These are phyloP conservation scores for Clivina fossor DNA, from an alignment of 2,888 invertebrate genomes.

Conservation along the genomic window DNA sequence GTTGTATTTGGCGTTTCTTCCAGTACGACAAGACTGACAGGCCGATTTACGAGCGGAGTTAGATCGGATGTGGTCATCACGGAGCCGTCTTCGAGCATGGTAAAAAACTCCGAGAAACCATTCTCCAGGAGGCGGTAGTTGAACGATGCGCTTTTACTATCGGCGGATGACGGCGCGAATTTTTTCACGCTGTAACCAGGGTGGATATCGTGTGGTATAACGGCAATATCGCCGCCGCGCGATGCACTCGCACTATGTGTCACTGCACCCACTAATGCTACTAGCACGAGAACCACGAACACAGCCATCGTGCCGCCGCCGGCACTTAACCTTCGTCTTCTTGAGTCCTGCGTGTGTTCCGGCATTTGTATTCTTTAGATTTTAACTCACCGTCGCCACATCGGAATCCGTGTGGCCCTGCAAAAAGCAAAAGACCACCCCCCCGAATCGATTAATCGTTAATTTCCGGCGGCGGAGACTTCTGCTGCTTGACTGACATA, in stretches of 20 bases:
- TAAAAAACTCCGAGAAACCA: slow-evolving; percentile 82
- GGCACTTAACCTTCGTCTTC: slow-evolving; percentile 25
- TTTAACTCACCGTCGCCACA: slow-evolving; percentile 23
- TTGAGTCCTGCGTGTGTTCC: slow-evolving; percentile 21
- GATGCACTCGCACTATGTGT: slow-evolving; percentile 22
- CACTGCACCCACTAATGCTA: slow-evolving; percentile 17
- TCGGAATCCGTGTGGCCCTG: slow-evolving; percentile 17
- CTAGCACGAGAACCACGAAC: slow-evolving; percentile 20
- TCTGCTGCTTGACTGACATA: too few species aligned
- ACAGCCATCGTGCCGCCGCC: slow-evolving; percentile 23
- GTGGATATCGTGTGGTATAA: slow-evolving; percentile 86
- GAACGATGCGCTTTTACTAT: slow-evolving; percentile 60
- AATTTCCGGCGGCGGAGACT: too few species aligned
- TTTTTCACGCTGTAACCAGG: slow-evolving; percentile 86
- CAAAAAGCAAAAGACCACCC: slow-evolving; percentile 5
- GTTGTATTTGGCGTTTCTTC: slow-evolving; percentile 81
- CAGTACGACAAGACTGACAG: slow-evolving; percentile 77
- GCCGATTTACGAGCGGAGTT: slow-evolving; percentile 76
- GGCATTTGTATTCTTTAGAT: not conserved
- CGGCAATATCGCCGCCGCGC: slow-evolving; percentile 53
- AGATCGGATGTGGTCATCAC: slow-evolving; percentile 90
- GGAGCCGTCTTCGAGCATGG: slow-evolving; percentile 82
- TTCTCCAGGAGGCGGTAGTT: slow-evolving; percentile 73
- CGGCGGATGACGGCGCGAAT: slow-evolving; percentile 58
- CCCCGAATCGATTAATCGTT: slow-evolving; percentile 7